Evolutionary conservation across 2,888 invertebrate genomes (phyloP).

Genomic region (Amphipoea oculea): DNA sequence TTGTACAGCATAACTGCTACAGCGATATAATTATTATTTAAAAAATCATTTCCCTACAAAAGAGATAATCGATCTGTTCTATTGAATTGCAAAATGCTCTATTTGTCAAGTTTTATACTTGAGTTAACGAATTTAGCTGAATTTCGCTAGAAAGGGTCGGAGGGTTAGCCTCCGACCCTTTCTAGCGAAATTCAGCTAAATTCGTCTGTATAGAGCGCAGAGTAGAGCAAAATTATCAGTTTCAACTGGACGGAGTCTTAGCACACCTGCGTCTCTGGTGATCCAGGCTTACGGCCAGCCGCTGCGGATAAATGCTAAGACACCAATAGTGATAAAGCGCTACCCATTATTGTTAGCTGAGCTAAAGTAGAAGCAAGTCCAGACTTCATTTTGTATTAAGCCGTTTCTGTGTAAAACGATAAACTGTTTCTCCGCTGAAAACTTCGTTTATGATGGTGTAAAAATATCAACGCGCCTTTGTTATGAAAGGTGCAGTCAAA

Average conservation of each 20-base stretch:
- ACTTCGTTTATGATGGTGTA: constrained; percentile 43
- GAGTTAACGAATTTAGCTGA: too few species aligned
- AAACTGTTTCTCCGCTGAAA: constrained; percentile 37
- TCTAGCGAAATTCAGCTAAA: constrained; percentile 66
- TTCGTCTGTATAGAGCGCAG: constrained; percentile 69
- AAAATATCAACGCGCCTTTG: constrained; percentile 56
- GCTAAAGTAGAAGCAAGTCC: constrained; percentile 73
- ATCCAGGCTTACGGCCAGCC: constrained; percentile 79
- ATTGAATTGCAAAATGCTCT: constrained; percentile 54
- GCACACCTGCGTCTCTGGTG: constrained; percentile 80
- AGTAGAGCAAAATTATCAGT: constrained; percentile 76
- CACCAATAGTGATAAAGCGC: constrained; percentile 82
- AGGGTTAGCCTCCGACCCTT: constrained; percentile 67
- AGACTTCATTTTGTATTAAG: constrained; percentile 60
- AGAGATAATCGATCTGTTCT: constrained; percentile 38
- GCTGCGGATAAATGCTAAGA: constrained; percentile 76
- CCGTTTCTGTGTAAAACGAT: constrained; percentile 53
- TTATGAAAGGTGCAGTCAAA: constrained; percentile 56
- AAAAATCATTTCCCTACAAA: constrained; percentile 14
- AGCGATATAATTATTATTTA: constrained; percentile 17
- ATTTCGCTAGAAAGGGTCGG: too few species aligned
- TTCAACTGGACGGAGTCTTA: constrained; percentile 72
- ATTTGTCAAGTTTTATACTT: constrained; percentile 65
- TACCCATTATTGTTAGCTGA: constrained; percentile 78
- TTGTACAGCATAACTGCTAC: constrained; percentile 35